Conservation (phyloP, 2,113 vertebrate species). For the Hepsetus odoe region DNA sequence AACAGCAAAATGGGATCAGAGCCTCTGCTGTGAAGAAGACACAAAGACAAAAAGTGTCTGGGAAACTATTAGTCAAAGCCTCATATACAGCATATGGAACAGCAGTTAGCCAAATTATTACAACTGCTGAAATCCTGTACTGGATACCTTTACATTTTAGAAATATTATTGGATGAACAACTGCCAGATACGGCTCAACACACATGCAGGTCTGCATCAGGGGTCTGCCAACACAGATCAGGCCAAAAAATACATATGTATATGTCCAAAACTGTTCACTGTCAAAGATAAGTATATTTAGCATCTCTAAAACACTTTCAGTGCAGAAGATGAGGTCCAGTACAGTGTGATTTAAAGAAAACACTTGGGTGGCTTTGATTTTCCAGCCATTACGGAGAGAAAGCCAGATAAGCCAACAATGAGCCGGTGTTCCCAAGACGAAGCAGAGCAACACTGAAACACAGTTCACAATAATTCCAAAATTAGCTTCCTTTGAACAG, state of each 20-base stretch:
- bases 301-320: too few relatives aligned
- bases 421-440: constrained; percentile 24
- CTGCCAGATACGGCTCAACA: constrained; percentile 40
- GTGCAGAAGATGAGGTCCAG: constrained; percentile 29
- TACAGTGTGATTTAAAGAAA: constrained; percentile 3
- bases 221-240: constrained; percentile 24
- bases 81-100: not conserved
- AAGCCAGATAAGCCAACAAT: constrained; percentile 23
- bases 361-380: constrained; percentile 16
- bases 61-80: not conserved
- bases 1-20: constrained; percentile 33
- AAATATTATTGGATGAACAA: constrained; percentile 29
- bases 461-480: not conserved
- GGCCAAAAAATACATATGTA: not conserved
- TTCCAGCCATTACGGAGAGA: not conserved
- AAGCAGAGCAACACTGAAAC: not conserved
- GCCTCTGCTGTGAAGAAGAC: not conserved
- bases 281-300: not conserved
- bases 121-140: constrained; percentile 11
- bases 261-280: not conserved
- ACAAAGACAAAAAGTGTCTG: not conserved
- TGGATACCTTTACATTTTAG: constrained; percentile 32
- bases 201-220: constrained; percentile 38
- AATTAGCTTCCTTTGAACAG: not conserved
- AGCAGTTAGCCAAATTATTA: constrained; percentile 3